Base-by-base conservation (phyloP, 2,888 invertebrate species). In the Melikaiella ostensackeni region DNA sequence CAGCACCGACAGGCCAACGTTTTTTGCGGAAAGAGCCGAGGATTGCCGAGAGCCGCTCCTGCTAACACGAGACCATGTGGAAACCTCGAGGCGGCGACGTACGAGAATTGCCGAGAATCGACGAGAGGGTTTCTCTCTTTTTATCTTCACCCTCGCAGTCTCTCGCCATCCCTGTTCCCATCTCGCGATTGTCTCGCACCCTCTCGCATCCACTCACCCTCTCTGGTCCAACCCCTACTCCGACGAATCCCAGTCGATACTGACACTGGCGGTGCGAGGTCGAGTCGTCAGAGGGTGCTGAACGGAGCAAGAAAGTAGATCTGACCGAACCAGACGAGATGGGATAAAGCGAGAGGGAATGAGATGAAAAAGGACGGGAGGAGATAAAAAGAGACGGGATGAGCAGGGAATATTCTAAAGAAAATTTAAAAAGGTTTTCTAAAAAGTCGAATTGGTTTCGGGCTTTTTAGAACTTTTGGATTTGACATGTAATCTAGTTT, bases 271-370 rank as follows among this genome's bases (percentile, higher is more conserved):
- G 88, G 88, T 89, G 89, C 87, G 88, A 88, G 89, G 88, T 88
- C 87, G 89, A 88, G 86, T 89, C 89, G 89, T 89, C 88, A 89
- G 89, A 88, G 89, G 88, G 89, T 88, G 88, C 88, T 88, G 87
- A 88, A 86, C 85, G 82, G 82, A 57, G 73, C 75, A 76, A 75
- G 76, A 78, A 42, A 66, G 38, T n/a, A 76, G 46, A 57, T 57
- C 55, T 27, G 57, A 50, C 57, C 57, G 30, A 19, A 33, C 50
- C 24, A 57, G 59, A 77, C 21, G 61, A 74, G 61, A 30, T 55
- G 76, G 21, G 46, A 63, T 59, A 62, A 50, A 59, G 42, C 24
- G 64, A 61, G 75, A 73, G 59, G 73, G 24, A 63, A 76, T 55
- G 74, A 70, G 74, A 78, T 76, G 79, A 76, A 79, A 75, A 46